A percentile compares a stretch with the other conserved stretches of the same genome.
Conservation (phyloP, 2,888 invertebrate species). For the Eupithecia pulchellata region DNA sequence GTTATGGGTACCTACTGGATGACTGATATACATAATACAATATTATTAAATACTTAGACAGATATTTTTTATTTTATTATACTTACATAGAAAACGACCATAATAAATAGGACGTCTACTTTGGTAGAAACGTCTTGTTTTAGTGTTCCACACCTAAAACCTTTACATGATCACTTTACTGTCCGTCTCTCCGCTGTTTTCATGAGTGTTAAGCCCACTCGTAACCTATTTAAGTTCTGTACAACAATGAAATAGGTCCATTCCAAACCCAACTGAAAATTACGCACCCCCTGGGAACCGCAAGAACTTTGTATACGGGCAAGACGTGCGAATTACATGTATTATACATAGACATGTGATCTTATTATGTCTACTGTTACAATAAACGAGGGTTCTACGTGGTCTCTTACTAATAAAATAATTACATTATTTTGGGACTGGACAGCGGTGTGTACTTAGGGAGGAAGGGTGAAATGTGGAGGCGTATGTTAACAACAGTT, state of each 20-base stretch:
- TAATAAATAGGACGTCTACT: neutral
- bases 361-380: constrained; percentile 47
- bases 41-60: too few relatives aligned
- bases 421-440: constrained; percentile 54
- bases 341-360: constrained; percentile 38
- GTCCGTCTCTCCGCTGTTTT: neutral
- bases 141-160: neutral
- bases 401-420: constrained; percentile 61
- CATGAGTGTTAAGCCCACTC: constrained; percentile 8
- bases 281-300: constrained; percentile 31
- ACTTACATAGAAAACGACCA: too few relatives aligned
- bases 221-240: constrained; percentile 10
- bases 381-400: constrained; percentile 47
- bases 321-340: constrained; percentile 49
- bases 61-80: too few relatives aligned
- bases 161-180: constrained; percentile 8
- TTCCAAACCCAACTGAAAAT: constrained; percentile 29
- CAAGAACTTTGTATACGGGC: constrained; percentile 40
- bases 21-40: too few relatives aligned
- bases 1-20: too few relatives aligned
- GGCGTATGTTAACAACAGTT: too few relatives aligned
- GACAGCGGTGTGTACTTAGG: constrained; percentile 18
- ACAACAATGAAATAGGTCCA: constrained; percentile 17
- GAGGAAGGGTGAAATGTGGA: neutral
- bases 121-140: neutral